These are phyloP conservation scores for Amiota minor DNA, from an alignment of 2,888 invertebrate genomes.

Conservation along the genomic window DNA sequence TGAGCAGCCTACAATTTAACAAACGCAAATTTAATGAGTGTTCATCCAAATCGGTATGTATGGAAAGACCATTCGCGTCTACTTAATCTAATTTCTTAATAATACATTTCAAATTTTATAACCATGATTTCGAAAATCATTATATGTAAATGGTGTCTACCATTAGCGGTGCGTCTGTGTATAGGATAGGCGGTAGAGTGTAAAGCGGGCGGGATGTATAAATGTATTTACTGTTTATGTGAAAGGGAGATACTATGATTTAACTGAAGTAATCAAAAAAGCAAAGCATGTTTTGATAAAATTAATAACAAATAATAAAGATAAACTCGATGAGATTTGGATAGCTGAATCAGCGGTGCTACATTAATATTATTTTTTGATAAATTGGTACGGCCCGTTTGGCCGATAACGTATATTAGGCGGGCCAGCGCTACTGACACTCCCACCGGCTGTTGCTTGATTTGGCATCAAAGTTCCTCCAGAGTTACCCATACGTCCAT, in stretches of 20 bases:
- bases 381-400: slow-evolving; percentile 68
- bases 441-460: slow-evolving; percentile 56
- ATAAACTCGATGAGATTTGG: background rate
- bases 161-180: slow-evolving; percentile 53
- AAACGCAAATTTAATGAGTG: no score
- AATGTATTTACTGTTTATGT: no score
- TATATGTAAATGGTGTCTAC: slow-evolving; percentile 50
- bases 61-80: slow-evolving; percentile 59
- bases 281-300: slow-evolving; percentile 6
- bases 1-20: no score
- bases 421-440: slow-evolving; percentile 55
- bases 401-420: slow-evolving; percentile 68
- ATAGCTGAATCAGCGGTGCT: slow-evolving; percentile 41
- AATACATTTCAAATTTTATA: slow-evolving; percentile 46
- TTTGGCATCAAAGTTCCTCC: slow-evolving; percentile 59
- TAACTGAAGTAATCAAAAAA: no score
- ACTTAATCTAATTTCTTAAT: slow-evolving; percentile 64
- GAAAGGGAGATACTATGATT: no score
- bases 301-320: background rate
- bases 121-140: no score
- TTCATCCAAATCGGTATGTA: background rate
- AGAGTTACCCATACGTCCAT: slow-evolving; percentile 66
- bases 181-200: no score
- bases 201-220: no score
- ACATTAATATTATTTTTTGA: slow-evolving; percentile 68